Evolutionary conservation across 2,797 vertebrate species (phyloP), one percentile per base, ranked within the genome.

Genomic region (Macropodus opercularis): DNA sequence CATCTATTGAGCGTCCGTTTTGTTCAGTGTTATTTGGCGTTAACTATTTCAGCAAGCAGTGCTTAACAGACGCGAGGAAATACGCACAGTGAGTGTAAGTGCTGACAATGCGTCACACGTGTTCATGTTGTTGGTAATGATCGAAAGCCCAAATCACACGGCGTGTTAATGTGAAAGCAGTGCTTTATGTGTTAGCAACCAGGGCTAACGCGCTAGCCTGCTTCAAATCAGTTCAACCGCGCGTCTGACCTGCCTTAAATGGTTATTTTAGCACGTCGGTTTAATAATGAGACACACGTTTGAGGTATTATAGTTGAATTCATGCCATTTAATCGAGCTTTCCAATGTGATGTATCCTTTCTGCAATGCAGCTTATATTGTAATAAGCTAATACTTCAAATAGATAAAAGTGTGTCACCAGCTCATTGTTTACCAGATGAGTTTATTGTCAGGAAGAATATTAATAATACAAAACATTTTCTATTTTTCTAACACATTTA

Each of bases 161-260:
- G 24, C 12, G 9, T n/a, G 13, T 49, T 13, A 48, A 22, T 29
- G 13, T 5, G 11, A 27, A 43, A 22, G 13, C 6, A 36, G 64
- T 2, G 46, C 40, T 51, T 17, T 44, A 60, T 3, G 10, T 43
- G 42, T 48, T 63, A 51, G 50, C 48, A 29, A 1, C 23, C 19
- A 23, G 35, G 49, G 80, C 80, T 83, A 72, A 70, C 53, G 6
- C n/a, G 53, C 56, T 70, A 68, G 26, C 70, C 22, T 34, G 36
- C 26, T 43, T 35, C 5, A 13, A 17, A 22, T 18, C 15, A 21
- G 6, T 17, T 4, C 1, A 13, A 1, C n/a, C 48, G 21, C 15
- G 12, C 4, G 24, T 11, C 3, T 19, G 9, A 36, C 57, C 5
- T 11, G 6, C 12, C 5, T 38, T 0, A 17, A 11, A 26, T 35